A percentile compares a stretch with the other conserved stretches of the same genome.
phyloP scores from a whole-genome alignment of 2,797 vertebrate species.

The Atherinosoma microstoma region DNA sequence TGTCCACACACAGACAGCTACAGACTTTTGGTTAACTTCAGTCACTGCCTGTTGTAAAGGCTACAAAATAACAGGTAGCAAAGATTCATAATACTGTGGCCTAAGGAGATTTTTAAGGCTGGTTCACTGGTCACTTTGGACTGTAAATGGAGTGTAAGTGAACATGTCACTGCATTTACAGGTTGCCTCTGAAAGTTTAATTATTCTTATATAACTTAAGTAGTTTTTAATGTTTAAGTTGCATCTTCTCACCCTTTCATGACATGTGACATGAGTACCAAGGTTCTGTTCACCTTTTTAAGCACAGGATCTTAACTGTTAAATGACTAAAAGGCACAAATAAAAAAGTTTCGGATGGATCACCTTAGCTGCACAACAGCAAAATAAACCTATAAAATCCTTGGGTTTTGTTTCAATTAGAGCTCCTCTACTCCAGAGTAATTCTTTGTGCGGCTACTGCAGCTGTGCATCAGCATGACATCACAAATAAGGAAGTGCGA shows the following conservation, averaged over 20 bases:
- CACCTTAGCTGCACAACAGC: background rate
- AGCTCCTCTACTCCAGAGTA: background rate
- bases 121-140: constrained; percentile 23
- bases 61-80: constrained; percentile 30
- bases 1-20: constrained; percentile 69
- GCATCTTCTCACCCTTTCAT: background rate
- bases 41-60: constrained; percentile 34
- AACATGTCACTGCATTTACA: background rate
- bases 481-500: constrained; percentile 59
- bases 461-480: constrained; percentile 54
- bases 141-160: background rate
- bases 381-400: background rate
- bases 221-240: background rate
- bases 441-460: constrained; percentile 36
- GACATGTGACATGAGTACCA: no score
- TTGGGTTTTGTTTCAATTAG: constrained; percentile 1
- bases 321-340: background rate
- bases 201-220: background rate
- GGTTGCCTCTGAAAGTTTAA: background rate
- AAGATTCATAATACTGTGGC: constrained; percentile 1
- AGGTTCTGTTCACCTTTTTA: background rate
- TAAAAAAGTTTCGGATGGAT: constrained; percentile 10
- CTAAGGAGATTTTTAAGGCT: constrained; percentile 11
- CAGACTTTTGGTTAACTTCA: constrained; percentile 63
- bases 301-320: no score